Evolutionary conservation across 1,140 invertebrate genomes (phyloP).

Genomic region (Vanessa tameamea): DNA sequence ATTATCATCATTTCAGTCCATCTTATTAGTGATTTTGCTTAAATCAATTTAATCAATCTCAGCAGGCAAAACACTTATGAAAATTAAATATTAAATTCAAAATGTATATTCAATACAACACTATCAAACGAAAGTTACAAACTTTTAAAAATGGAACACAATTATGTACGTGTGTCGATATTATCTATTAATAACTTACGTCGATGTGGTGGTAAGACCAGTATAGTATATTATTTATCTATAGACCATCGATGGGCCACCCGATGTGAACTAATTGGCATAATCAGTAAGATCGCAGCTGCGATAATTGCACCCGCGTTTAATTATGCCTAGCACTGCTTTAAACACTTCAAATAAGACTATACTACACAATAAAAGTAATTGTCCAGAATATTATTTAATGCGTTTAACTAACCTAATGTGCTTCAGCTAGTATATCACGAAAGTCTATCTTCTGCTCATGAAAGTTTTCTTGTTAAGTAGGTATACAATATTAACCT

Average conservation of each 20-base stretch:
- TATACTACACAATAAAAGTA: not conserved
- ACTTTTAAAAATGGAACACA: not conserved
- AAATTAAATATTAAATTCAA: too few relatives aligned
- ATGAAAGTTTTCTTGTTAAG: too few relatives aligned
- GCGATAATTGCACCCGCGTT: constrained; percentile 38
- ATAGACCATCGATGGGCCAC: constrained; percentile 15
- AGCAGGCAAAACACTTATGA: too few relatives aligned
- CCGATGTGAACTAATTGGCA: constrained; percentile 40
- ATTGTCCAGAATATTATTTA: not conserved
- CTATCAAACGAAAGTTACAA: not conserved
- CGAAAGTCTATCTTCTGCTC: too few relatives aligned
- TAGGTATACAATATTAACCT: too few relatives aligned
- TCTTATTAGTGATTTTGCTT: too few relatives aligned
- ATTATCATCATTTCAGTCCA: too few relatives aligned
- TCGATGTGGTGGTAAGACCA: not conserved
- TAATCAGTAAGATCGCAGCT: constrained; percentile 42
- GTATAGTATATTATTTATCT: constrained; percentile 9
- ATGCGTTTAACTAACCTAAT: too few relatives aligned
- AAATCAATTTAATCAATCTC: too few relatives aligned
- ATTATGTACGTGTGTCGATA: not conserved
- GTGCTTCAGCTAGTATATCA: too few relatives aligned
- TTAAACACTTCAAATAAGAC: constrained; percentile 28
- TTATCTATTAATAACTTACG: constrained; percentile 7
- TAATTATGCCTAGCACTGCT: constrained; percentile 33
- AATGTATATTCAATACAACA: not conserved